Base-by-base conservation (phyloP, 2,797 vertebrate species). In the Botia almorhae region DNA sequence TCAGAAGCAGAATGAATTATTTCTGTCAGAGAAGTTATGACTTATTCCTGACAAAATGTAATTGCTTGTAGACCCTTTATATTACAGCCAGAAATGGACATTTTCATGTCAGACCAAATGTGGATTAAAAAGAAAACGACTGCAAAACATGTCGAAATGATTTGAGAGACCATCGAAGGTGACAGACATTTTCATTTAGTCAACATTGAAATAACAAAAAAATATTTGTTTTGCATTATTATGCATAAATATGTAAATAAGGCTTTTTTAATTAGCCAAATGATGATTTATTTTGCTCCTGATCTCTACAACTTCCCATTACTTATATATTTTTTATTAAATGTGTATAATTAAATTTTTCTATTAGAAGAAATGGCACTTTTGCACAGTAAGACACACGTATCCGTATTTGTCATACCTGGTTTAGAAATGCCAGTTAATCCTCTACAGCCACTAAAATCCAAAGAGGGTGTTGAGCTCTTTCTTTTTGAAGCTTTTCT, bases 321-420 rank as follows among this genome's bases (percentile, higher is more conserved):
- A 29, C 4, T 33, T 33, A 83, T 63, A 53, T 92, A 90, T 89
- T 81, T 33, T 33, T 33, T 33, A 92, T 83, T 92, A 92, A 90
- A 86, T 90, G 82, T 87, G 85, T 88, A 88, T 53, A 53, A 13
- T 53, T 51, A 51, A 4, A 2, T 53, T 53, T 53, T 53, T 17
- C 17, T 50, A 50, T 13, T 1, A 33, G 33, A 33, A 33, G 33
- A 33, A 33, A 5, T 33, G 33, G 33, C 33, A 3, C 33, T 33
- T 3, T 13, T 91, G 88, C 87, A 87, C 21, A 70, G 91, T 93
- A 88, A 92, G 85, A 89, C 74, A 91, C 91, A 92, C 56, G 88
- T 87, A 91, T 93, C 85, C 84, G 89, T 93, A 93, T 93, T 94
- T 94, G 92, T 93, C 95, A 93, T 98, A 99, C 97, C 97, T 97